Evolutionary conservation across 2,113 vertebrate species (phyloP).

Genomic region (Cebidichthys violaceus): DNA sequence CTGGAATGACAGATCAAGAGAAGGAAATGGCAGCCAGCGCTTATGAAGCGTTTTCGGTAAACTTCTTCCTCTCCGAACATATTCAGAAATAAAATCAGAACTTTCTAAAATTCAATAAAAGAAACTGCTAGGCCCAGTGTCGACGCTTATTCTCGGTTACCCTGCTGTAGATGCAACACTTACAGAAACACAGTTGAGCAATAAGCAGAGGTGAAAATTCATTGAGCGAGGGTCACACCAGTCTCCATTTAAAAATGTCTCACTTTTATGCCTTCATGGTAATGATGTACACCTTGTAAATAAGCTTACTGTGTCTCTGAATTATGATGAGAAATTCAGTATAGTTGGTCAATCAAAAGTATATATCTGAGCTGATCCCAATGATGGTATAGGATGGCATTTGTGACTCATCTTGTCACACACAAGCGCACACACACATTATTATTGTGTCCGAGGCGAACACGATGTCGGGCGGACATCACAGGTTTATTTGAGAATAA

Average conservation of each 20-base stretch:
- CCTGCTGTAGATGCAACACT: not conserved
- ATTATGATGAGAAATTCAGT: not conserved
- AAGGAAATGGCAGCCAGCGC: slow-evolving; percentile 91
- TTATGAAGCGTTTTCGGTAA: slow-evolving; percentile 91
- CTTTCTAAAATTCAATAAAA: not conserved
- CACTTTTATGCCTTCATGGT: not conserved
- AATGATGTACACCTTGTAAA: not conserved
- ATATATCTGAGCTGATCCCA: not conserved
- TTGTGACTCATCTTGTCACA: not conserved
- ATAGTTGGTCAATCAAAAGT: not conserved
- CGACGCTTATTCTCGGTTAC: not conserved
- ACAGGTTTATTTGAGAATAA: not conserved
- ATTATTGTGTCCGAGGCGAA: not conserved
- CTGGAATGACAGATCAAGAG: slow-evolving; percentile 92
- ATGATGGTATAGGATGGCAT: no score
- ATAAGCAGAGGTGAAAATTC: not conserved
- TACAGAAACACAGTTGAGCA: not conserved
- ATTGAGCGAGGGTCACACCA: not conserved
- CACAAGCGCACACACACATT: not conserved
- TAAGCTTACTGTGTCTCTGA: not conserved
- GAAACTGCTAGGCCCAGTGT: not conserved
- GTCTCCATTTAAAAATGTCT: not conserved
- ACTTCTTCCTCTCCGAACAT: not conserved
- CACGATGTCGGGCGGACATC: not conserved
- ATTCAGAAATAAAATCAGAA: not conserved